Percentiles rank a stretch among this genome's conserved stretches.
These are phyloP conservation scores for Gymnoscopelus braueri DNA, from an alignment of 2,797 vertebrate species.

Conservation along the genomic window DNA sequence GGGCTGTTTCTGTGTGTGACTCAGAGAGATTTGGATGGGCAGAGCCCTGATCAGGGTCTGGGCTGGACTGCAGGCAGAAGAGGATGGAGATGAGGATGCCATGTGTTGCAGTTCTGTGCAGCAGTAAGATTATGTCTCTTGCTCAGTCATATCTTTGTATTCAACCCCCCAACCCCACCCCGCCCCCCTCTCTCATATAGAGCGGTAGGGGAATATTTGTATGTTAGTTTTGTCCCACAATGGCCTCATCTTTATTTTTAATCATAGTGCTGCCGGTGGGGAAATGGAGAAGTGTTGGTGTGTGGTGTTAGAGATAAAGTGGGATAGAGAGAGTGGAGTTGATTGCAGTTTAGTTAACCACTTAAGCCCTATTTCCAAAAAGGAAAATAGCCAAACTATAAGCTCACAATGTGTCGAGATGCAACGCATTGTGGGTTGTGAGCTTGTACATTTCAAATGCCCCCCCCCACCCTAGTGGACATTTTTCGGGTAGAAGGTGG, in stretches of 20 bases:
- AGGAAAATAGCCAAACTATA: no score
- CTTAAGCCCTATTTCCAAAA: no score
- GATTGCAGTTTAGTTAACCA: slow-evolving; percentile 10
- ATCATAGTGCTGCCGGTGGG: slow-evolving; percentile 27
- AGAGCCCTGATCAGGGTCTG: not conserved
- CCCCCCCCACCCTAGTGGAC: no score
- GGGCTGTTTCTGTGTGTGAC: no score
- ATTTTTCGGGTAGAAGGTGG: no score
- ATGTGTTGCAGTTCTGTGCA: no score
- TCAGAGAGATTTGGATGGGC: not conserved
- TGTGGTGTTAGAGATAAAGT: slow-evolving; percentile 31
- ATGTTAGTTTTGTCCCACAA: slow-evolving; percentile 11
- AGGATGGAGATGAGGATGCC: no score
- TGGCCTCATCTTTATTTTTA: slow-evolving; percentile 16
- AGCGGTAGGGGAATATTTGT: not conserved
- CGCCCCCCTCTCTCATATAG: not conserved
- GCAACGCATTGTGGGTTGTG: no score
- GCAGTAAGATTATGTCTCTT: not conserved
- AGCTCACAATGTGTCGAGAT: no score
- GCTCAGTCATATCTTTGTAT: not conserved
- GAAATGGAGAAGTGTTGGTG: slow-evolving; percentile 6
- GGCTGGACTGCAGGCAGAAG: no score
- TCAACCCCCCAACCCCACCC: no score
- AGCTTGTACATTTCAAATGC: no score
- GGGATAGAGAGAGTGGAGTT: slow-evolving; percentile 19